Evolutionary conservation across 1,140 invertebrate genomes (phyloP).

Genomic region (Apis florea): DNA sequence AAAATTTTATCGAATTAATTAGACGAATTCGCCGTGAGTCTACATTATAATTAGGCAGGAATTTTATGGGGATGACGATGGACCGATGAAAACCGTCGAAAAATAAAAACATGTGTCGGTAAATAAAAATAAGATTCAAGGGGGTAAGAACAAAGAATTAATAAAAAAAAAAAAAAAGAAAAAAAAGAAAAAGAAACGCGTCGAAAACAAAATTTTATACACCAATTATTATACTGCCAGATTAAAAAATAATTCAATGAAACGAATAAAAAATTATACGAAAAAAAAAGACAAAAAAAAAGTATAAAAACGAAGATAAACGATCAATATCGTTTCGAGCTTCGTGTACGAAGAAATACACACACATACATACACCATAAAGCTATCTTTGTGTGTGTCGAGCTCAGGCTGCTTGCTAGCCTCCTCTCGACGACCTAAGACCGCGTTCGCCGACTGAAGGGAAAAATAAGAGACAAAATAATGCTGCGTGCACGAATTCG

Average conservation of each 20-base stretch:
- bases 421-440: constrained; percentile 55
- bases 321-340: constrained; percentile 29
- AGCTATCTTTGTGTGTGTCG: constrained; percentile 30
- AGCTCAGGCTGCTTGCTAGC: constrained; percentile 43
- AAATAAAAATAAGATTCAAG: too few species aligned
- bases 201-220: constrained; percentile 69
- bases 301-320: not conserved
- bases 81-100: not conserved
- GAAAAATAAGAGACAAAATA: not conserved
- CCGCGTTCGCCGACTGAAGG: constrained; percentile 49
- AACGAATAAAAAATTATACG: constrained; percentile 28
- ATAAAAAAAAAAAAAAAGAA: not conserved
- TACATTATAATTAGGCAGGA: constrained; percentile 17
- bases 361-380: not conserved
- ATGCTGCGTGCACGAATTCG: constrained; percentile 42
- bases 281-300: not conserved
- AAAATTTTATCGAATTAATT: constrained; percentile 71
- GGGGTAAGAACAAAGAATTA: too few species aligned
- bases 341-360: constrained; percentile 4
- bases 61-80: not conserved
- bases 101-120: not conserved
- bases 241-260: constrained; percentile 57
- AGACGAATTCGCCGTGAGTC: constrained; percentile 58
- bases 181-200: not conserved
- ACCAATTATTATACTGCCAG: constrained; percentile 73